Base-by-base conservation (phyloP, 2,113 vertebrate genomes). In the Microcebus ravelobensis region DNA sequence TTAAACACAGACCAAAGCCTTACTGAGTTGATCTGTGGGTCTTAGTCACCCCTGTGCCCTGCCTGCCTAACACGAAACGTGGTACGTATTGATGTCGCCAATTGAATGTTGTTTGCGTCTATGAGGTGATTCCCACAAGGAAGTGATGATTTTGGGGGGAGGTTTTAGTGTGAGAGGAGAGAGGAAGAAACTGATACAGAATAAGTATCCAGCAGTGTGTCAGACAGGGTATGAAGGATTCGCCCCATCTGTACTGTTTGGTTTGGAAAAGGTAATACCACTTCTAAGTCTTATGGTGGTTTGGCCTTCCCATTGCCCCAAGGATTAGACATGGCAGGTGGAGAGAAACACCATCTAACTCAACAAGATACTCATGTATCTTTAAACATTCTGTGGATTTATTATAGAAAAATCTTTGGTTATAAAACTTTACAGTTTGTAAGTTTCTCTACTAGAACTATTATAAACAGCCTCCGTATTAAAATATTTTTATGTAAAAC, bases 371-470 rank as follows among this genome's bases (percentile, higher is more conserved):
- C 9, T 48, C 9, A 14, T 81, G 25, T 45, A 59, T 52, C 90
- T 96, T 95, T 61, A 77, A 91, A 67, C 10, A 59, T 52, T 90
- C 71, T 97, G 25, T 88, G 48, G 8, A 63, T 90, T 90, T 79
- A 48, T 79, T 92, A 73, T 36, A 80, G 29, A 65, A 74, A 84
- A 83, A 63, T 45, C 25, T 83, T 92, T 71, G 18, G 88, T 55
- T 57, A 61, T 45, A 61, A 88, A 81, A 71, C 31, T 91, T 76
- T 76, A 27, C 20, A 87, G 14, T 52, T 91, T 95, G 20, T 79
- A 50, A 18, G 2, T 42, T 95, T 95, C 71, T 71, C 31, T 65
- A 45, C 55, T 50, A 36, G 9, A 90, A 70, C 25, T 57, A 57
- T 29, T 92, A 29, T 76, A 86, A 96, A 57, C 13, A 71, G 21